phyloP scores from a whole-genome alignment of 2,888 invertebrate species.

The Nemurella pictetii region DNA sequence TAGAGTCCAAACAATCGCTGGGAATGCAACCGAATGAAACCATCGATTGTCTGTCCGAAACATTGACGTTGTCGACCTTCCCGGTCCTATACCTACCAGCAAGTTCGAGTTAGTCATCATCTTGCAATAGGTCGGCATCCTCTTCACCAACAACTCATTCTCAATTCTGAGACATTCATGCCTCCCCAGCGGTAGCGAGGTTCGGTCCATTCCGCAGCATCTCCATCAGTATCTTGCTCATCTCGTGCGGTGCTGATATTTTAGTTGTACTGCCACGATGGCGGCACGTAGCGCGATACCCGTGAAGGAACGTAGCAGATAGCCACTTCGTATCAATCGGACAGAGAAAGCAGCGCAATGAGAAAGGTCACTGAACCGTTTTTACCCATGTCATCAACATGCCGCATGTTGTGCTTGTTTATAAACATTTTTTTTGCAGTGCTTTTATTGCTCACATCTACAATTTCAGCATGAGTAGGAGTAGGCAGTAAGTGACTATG shows the following conservation, averaged over 20 bases:
- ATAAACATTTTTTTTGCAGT: background rate
- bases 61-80: background rate
- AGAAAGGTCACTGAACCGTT: background rate
- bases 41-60: background rate
- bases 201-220: background rate
- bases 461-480: background rate
- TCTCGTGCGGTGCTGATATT: too few species aligned
- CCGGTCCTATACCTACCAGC: background rate
- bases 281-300: background rate
- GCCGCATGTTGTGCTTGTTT: background rate
- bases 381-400: background rate
- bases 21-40: background rate
- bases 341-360: conserved; percentile 21
- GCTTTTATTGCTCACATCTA: background rate
- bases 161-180: background rate
- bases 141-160: background rate
- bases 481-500: too few species aligned
- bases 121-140: background rate
- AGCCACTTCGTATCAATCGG: background rate
- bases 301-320: conserved; percentile 9
- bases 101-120: background rate
- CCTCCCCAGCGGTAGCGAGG: background rate
- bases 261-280: background rate
- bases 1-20: background rate
- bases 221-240: background rate